Evolutionary conservation across 2,797 vertebrate genomes (phyloP).

Genomic region (Aldrovandia affinis): DNA sequence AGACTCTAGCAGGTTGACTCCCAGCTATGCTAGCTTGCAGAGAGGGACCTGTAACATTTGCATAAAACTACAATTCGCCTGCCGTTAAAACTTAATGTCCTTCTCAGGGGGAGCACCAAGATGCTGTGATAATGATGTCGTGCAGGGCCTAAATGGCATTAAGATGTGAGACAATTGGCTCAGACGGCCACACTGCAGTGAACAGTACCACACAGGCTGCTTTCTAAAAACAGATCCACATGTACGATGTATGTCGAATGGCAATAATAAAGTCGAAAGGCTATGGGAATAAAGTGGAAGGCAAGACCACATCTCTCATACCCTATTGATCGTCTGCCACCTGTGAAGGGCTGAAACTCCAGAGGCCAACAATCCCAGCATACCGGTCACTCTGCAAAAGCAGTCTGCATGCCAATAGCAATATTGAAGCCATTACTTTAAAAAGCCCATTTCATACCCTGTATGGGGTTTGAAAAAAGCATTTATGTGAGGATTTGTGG

Average conservation of each 20-base stretch:
- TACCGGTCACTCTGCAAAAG: no score
- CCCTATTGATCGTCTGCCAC: neutral
- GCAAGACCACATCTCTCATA: neutral
- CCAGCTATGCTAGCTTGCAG: neutral
- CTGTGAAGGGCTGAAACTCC: neutral
- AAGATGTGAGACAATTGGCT: neutral
- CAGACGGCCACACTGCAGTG: neutral
- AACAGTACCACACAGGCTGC: neutral
- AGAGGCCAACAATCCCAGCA: no score
- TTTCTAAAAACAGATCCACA: neutral
- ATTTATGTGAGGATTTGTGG: no score
- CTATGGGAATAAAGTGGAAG: neutral
- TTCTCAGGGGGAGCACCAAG: neutral
- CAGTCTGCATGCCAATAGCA: no score
- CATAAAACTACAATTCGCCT: constrained; percentile 3
- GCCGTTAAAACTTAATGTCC: neutral
- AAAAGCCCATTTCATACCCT: no score
- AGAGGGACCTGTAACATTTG: neutral
- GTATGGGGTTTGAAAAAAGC: no score
- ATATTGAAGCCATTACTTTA: no score
- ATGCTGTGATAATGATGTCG: neutral
- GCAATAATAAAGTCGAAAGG: neutral
- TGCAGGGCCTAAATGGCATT: neutral
- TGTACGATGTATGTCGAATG: neutral
- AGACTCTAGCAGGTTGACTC: neutral